phyloP scores from a whole-genome alignment of 2,888 invertebrate genomes.

The Sepiola atlantica region DNA sequence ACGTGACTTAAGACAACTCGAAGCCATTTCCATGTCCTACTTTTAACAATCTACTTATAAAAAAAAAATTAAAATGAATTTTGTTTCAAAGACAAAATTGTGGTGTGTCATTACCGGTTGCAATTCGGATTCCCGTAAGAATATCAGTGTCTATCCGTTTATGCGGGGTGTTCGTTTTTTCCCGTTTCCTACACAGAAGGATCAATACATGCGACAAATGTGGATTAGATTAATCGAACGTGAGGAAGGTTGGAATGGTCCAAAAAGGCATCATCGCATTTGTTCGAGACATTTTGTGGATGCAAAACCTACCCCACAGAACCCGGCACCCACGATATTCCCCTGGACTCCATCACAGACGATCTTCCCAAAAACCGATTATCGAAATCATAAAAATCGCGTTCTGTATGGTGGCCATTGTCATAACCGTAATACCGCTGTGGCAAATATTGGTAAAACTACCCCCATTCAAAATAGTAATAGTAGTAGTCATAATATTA shows the following conservation, averaged over 20 bases:
- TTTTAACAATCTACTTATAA: not conserved
- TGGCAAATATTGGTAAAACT: not conserved
- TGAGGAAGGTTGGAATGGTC: slow-evolving; percentile 45
- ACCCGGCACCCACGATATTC: slow-evolving; percentile 49
- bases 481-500: no score
- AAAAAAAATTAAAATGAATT: slow-evolving; percentile 4
- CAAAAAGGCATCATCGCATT: slow-evolving; percentile 44
- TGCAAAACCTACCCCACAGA: slow-evolving; percentile 43
- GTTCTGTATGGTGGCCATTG: not conserved
- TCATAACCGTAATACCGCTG: not conserved
- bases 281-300: slow-evolving; percentile 50
- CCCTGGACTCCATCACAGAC: slow-evolving; percentile 36
- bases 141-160: not conserved
- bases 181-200: slow-evolving; percentile 45
- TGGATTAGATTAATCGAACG: slow-evolving; percentile 48
- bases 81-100: slow-evolving; percentile 32
- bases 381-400: not conserved
- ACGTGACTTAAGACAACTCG: slow-evolving; percentile 34
- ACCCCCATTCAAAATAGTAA: not conserved
- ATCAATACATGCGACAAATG: slow-evolving; percentile 44
- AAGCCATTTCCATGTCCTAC: slow-evolving; percentile 9
- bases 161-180: slow-evolving; percentile 46
- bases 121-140: slow-evolving; percentile 24
- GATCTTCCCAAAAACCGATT: slow-evolving; percentile 36
- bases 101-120: not conserved